phyloP scores from a whole-genome alignment of 2,797 vertebrate genomes.

The Chloroceryle amazona region DNA sequence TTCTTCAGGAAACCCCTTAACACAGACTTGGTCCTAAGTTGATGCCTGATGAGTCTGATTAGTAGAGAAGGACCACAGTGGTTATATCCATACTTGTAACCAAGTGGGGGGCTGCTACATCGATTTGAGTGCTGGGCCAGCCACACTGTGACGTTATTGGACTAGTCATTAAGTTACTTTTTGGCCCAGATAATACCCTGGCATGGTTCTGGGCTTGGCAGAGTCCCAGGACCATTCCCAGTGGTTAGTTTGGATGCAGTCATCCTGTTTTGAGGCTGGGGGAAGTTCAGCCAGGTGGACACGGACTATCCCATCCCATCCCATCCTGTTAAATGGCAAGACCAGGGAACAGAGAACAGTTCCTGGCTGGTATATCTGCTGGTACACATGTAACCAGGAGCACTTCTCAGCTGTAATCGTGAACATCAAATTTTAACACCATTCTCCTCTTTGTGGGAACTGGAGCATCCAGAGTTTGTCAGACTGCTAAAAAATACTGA shows the following conservation, averaged over 20 bases:
- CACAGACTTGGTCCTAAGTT: not conserved
- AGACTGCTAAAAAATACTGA: not conserved
- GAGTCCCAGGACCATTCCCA: not conserved
- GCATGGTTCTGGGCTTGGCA: not conserved
- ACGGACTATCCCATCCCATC: not conserved
- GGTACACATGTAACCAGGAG: rapidly evolving
- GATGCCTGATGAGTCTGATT: not conserved
- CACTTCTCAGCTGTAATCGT: not conserved
- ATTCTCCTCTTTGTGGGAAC: not conserved
- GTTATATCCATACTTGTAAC: not conserved
- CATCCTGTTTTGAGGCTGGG: not conserved
- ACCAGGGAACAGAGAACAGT: not conserved
- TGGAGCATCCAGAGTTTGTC: not conserved
- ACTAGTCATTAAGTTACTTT: not conserved
- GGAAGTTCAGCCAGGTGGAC: not conserved
- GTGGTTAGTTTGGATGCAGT: not conserved
- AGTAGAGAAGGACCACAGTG: not conserved
- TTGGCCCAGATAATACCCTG: not conserved
- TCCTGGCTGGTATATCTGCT: not conserved
- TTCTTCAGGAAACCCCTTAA: not conserved
- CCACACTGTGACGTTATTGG: not conserved
- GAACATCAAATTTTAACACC: not conserved
- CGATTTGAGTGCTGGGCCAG: not conserved
- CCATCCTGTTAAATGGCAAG: not conserved
- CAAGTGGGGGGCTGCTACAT: not conserved